A percentile compares a stretch with the other conserved stretches of the same genome.
phyloP scores from a whole-genome alignment of 2,797 vertebrate species.

The Eurystomus glaucurus region DNA sequence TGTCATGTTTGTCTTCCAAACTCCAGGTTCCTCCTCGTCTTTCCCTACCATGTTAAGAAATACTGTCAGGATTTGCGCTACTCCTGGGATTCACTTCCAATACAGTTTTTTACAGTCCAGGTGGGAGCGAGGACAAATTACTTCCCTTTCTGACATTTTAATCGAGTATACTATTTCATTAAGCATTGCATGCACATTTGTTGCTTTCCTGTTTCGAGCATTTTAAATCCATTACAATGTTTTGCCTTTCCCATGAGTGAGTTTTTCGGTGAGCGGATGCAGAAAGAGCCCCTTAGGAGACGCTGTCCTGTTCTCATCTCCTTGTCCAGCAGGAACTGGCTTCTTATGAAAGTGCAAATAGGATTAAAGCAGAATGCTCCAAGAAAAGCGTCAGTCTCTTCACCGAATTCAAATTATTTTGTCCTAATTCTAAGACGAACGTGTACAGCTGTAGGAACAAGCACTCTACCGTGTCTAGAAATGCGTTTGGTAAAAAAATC shows the following conservation, averaged over 20 bases:
- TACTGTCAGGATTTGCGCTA: neutral
- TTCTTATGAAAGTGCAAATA: slow-evolving; percentile 28
- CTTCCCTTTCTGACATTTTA: neutral
- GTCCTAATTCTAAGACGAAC: slow-evolving; percentile 26
- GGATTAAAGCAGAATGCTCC: slow-evolving; percentile 49
- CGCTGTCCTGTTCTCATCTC: neutral
- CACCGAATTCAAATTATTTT: slow-evolving; percentile 35
- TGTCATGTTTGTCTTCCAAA: neutral
- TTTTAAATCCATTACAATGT: neutral
- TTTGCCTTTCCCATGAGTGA: slow-evolving; percentile 8
- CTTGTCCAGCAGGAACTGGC: neutral
- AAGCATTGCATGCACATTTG: neutral
- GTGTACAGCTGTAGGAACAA: neutral
- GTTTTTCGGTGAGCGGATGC: neutral
- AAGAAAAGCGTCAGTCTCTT: slow-evolving; percentile 25
- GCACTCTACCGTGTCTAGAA: neutral
- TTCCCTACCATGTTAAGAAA: neutral
- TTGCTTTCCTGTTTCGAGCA: neutral
- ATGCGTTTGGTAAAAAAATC: neutral
- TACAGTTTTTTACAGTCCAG: neutral
- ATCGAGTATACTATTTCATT: neutral
- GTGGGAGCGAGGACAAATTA: neutral
- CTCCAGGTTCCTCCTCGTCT: neutral
- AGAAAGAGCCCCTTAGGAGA: neutral
- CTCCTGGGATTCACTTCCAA: neutral